Percentiles rank a stretch among this genome's conserved stretches.
Evolutionary conservation across 2,888 invertebrate species (phyloP).

Genomic region (Adelognathus sp.): DNA sequence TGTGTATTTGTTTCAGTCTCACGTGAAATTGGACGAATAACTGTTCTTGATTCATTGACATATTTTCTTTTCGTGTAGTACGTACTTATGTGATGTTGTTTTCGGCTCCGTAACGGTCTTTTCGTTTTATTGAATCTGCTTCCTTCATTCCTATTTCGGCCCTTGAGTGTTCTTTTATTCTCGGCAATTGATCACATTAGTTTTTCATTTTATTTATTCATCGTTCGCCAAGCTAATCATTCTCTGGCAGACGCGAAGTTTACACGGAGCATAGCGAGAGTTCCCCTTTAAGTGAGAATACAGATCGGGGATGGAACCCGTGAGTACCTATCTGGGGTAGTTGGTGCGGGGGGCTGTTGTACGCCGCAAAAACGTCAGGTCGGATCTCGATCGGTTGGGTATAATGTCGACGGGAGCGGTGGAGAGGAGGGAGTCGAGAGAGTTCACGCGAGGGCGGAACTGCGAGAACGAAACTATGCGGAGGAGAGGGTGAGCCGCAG

Average conservation of each 20-base stretch:
- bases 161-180: too few species aligned
- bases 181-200: too few species aligned
- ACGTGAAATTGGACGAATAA: too few species aligned
- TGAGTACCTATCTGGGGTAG: neutral
- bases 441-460: conserved; percentile 3
- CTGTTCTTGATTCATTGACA: too few species aligned
- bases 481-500: neutral
- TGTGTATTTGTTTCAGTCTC: too few species aligned
- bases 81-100: too few species aligned
- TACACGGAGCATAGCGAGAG: neutral
- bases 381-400: conserved; percentile 46
- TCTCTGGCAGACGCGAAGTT: neutral
- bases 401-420: conserved; percentile 37
- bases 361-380: conserved; percentile 48
- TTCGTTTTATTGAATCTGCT: too few species aligned
- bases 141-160: too few species aligned
- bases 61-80: too few species aligned
- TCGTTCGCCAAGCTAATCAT: neutral
- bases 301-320: neutral
- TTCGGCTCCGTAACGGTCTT: too few species aligned
- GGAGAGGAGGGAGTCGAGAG: neutral
- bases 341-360: conserved; percentile 3
- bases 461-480: neutral
- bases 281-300: conserved; percentile 39
- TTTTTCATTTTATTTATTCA: too few species aligned